Conservation (phyloP, 1,140 invertebrate species). For the Eciton burchellii region DNA sequence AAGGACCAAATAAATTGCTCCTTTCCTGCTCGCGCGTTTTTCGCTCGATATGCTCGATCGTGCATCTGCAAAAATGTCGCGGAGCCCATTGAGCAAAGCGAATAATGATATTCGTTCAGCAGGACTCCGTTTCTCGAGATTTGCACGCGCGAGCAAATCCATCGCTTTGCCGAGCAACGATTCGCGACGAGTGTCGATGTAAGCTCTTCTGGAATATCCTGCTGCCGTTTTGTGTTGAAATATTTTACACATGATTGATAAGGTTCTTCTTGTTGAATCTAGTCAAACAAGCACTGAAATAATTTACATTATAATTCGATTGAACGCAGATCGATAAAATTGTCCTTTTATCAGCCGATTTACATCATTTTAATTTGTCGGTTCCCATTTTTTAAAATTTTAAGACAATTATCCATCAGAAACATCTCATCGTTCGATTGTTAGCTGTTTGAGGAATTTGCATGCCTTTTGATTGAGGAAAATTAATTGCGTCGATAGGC, state of each 20-base stretch:
- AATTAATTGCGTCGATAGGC: not conserved
- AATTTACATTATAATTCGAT: not conserved
- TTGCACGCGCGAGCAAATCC: not conserved
- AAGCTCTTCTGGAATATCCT: not conserved
- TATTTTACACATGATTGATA: no score
- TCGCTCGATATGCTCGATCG: not conserved
- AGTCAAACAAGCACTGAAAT: not conserved
- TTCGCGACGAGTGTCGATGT: not conserved
- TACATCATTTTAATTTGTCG: not conserved
- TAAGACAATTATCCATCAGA: not conserved
- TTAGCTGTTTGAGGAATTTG: not conserved
- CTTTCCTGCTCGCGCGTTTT: not conserved
- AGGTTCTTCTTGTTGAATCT: not conserved
- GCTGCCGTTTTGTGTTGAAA: not conserved
- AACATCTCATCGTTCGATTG: not conserved
- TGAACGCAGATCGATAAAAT: not conserved
- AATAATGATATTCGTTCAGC: constrained; percentile 1
- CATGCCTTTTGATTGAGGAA: not conserved
- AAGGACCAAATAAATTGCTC: not conserved
- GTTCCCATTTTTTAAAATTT: not conserved
- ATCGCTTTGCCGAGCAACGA: not conserved
- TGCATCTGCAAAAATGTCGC: not conserved
- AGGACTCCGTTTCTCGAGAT: not conserved
- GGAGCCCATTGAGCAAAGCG: not conserved
- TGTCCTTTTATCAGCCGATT: no score